Base-by-base conservation (phyloP, 1,140 invertebrate species). In the Hestina assimilis region DNA sequence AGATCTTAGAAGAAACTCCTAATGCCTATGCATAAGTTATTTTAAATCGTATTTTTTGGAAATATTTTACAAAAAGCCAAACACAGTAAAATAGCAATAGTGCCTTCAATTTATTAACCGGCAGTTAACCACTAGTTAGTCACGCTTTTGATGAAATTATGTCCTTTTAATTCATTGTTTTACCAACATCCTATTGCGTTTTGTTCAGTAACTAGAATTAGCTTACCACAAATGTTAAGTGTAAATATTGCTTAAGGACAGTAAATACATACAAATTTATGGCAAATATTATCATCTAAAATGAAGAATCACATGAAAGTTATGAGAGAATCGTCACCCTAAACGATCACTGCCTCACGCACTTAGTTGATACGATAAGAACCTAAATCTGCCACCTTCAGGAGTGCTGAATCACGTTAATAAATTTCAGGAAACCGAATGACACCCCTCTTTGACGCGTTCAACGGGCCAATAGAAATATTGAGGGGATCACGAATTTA, bases 401-500 rank as follows among this genome's bases (percentile, higher is more conserved):
- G 60, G 65, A 75, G 48, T 69, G 82, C 79, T 78, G 79, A 81
- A 62, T 85, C 82, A 85, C 72, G 76, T 74, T 85, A 85, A 85
- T 85, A 85, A 83, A 85, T 85, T 81, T 75, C 63, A 76, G 75
- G 75, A 72, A 72, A 70, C 68, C 57, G 62, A 72, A 60, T 78
- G 76, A 75, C 75, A 75, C 72, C 78, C 75, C 74, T 75, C 69
- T 73, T 80, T 79, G 79, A 82, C 72, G 70, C 75, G 72, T 68
- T 74, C 72, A 76, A 63, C 73, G 66, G 66, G 66, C 61, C 72
- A 80, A 79, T 77, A 73, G 76, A 78, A 84, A 82, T 80, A 84
- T 81, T 67, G 78, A 79, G 74, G 75, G 78, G 77, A 68, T 78
- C 75, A 69, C 62, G 58, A 69, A 69, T 72, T 74, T 71, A 63